A percentile compares a stretch with the other conserved stretches of the same genome.
Conservation (phyloP, 1,140 invertebrate species). For the Cotesia vestalis region DNA sequence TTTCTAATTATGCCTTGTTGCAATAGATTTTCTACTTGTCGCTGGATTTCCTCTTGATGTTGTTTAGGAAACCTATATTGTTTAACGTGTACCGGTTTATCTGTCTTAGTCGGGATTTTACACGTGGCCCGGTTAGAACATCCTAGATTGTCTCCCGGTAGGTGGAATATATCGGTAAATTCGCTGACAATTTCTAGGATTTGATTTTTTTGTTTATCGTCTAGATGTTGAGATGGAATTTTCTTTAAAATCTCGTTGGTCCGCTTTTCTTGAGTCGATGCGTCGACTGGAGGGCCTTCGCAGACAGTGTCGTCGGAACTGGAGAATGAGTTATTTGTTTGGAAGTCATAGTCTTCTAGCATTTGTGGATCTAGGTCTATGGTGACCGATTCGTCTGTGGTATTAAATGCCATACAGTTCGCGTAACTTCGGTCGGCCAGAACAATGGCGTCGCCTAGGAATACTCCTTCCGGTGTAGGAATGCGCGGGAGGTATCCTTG, state of each 20-base stretch:
- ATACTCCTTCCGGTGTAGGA: not conserved
- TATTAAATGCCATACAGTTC: not conserved
- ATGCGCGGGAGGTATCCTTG: conserved; percentile 14
- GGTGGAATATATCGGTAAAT: not conserved
- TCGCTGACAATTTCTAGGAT: not conserved
- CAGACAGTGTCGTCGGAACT: not conserved
- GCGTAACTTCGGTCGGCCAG: not conserved
- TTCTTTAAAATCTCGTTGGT: not conserved
- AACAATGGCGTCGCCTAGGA: not conserved
- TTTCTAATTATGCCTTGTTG: not conserved
- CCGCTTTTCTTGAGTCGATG: not conserved
- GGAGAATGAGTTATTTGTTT: not conserved
- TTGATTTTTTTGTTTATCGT: not conserved
- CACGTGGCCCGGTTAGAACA: not conserved
- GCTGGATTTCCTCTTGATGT: not conserved
- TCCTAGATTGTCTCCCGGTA: conserved; percentile 15
- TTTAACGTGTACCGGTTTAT: no score
- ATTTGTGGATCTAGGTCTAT: not conserved
- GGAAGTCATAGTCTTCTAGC: not conserved
- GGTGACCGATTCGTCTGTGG: not conserved
- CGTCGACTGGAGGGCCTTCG: not conserved
- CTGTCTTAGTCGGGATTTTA: no score
- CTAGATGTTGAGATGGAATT: not conserved
- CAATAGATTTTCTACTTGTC: conserved; percentile 14
- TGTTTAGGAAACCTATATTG: no score